Conservation (phyloP, 2,888 invertebrate species). For the Athalia rosae region DNA sequence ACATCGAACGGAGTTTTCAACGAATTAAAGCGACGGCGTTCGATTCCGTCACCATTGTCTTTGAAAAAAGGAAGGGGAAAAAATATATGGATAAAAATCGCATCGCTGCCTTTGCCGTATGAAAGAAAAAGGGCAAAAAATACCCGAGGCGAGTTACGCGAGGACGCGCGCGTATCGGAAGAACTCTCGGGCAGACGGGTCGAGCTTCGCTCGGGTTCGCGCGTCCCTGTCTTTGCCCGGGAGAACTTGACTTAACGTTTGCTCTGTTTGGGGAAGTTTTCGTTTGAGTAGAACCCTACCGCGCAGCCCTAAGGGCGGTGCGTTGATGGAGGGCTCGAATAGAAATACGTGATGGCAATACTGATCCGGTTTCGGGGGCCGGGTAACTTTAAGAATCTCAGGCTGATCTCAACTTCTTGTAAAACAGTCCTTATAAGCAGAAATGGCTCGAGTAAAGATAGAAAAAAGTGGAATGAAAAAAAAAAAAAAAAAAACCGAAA, state of each 20-base stretch:
- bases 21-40: not conserved
- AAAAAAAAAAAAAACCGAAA: not conserved
- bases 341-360: slow-evolving; percentile 48
- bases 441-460: not conserved
- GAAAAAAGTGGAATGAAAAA: not conserved
- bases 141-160: not conserved
- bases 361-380: slow-evolving; percentile 19
- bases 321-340: slow-evolving; percentile 47
- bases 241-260: slow-evolving; percentile 43
- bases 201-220: slow-evolving; percentile 18
- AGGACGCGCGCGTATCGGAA: not conserved
- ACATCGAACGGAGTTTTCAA: not conserved
- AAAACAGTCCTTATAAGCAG: slow-evolving; percentile 39
- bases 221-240: slow-evolving; percentile 29
- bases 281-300: slow-evolving; percentile 45
- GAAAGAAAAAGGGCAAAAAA: not conserved
- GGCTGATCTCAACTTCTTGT: slow-evolving; percentile 30
- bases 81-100: not conserved
- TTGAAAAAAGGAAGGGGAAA: not conserved
- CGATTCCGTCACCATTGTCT: not conserved
- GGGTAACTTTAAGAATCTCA: slow-evolving; percentile 37
- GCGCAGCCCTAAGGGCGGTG: slow-evolving; percentile 42
- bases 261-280: slow-evolving; percentile 45
- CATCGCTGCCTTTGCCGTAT: not conserved
- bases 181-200: slow-evolving; percentile 21